Evolutionary conservation across 2,113 vertebrate species (phyloP), one percentile per base, ranked within the genome.

Genomic region (Sander vitreus): DNA sequence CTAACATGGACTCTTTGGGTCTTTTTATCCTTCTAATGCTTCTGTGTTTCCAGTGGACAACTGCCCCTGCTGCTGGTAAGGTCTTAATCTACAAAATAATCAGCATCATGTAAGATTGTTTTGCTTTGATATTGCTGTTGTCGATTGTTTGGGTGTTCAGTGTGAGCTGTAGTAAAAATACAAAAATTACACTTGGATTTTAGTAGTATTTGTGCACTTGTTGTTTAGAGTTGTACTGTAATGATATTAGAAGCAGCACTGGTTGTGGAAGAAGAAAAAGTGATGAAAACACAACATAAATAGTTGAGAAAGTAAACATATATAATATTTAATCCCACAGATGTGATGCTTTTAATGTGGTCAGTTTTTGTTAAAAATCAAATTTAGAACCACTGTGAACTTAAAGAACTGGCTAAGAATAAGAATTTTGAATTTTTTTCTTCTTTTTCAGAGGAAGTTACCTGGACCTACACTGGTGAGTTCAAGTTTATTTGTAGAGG

Each of bases 401-500:
- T 21, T 45, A 16, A 11, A 53, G n/a, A 67, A 47, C 5, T 27
- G 2, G 43, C n/a, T 30, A 65, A 68, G 27, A 86, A 60, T 1
- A 13, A 33, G 30, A 62, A 5, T 60, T 72, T 76, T 8, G 5
- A 36, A 50, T 51, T 57, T 73, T 68, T 25, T 50, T 12, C 1
- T 78, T 75, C 7, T 69, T 74, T 90, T 93, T 72, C 84, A 95
- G 94, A 87, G 36, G 88, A 92, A 70, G 71, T 86, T n/a, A 45
- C 82, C 67, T 95, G 94, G 94, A 93, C 85, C 60, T 95, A 95
- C 83, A 89, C 76, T 36, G 94, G 94, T 95, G 83, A 94, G 91
- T 86, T 45, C 4, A 74, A 70, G 25, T 65, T 68, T 58, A 11
- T 66, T 76, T 69, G 19, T 30, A 27, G 5, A 33, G 2, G 2